Conservation (phyloP, 2,888 invertebrate genomes). For the Arge pagana region DNA sequence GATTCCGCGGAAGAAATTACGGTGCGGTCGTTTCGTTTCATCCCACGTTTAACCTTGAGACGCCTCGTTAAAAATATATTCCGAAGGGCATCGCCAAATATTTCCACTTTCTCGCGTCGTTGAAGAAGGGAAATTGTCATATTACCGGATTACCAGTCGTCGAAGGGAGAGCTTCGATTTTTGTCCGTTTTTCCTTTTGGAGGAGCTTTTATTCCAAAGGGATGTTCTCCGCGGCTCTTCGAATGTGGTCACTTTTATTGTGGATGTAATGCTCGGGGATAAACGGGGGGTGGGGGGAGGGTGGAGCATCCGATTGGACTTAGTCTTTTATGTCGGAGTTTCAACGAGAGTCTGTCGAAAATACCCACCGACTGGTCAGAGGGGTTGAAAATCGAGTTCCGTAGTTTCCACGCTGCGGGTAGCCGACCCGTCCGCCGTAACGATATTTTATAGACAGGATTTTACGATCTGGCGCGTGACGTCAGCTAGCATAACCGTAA, state of each 20-base stretch:
- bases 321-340: constrained; percentile 17
- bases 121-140: no score
- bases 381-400: background rate
- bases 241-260: no score
- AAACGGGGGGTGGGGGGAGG: no score
- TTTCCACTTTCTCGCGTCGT: background rate
- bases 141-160: no score
- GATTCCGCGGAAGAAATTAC: constrained; percentile 2
- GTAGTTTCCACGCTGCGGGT: background rate
- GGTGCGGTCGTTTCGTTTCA: constrained; percentile 11
- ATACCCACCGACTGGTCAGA: background rate
- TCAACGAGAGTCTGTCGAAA: no score
- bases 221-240: no score
- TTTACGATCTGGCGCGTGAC: constrained; percentile 10
- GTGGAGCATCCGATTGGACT: constrained; percentile 15
- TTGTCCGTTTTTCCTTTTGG: no score
- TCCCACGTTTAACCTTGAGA: constrained; percentile 4
- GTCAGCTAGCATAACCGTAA: background rate
- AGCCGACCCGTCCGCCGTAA: background rate
- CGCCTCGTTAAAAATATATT: no score
- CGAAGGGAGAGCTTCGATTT: no score
- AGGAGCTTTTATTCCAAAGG: no score
- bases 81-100: no score
- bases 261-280: no score
- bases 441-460: background rate